Conservation (phyloP, 2,888 invertebrate species). For the Matsumyia berberina region DNA sequence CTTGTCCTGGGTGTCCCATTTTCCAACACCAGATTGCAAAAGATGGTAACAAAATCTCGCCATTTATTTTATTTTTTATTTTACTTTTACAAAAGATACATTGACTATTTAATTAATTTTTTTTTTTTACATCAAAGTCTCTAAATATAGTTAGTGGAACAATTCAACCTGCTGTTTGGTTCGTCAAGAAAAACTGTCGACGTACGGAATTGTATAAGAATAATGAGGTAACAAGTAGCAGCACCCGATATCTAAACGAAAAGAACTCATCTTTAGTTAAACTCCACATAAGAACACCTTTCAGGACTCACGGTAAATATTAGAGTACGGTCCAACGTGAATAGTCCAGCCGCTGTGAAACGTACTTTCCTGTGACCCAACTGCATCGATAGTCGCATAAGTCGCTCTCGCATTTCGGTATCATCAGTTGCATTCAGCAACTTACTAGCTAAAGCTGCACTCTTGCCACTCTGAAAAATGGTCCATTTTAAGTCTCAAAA, state of each 20-base stretch:
- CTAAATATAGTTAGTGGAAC: conserved; percentile 48
- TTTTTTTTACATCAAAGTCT: background rate
- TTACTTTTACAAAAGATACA: too few species aligned
- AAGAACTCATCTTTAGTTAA: conserved; percentile 4
- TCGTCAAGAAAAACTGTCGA: conserved; percentile 71
- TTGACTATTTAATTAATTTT: background rate
- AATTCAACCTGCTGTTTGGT: conserved; percentile 11
- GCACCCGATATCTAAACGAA: conserved; percentile 82
- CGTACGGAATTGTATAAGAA: conserved; percentile 83
- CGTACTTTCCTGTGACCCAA: conserved; percentile 81
- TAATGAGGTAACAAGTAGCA: conserved; percentile 84
- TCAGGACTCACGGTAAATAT: conserved; percentile 82
- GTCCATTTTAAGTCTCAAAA: background rate
- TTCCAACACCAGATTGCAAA: too few species aligned
- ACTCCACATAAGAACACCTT: background rate
- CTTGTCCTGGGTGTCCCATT: too few species aligned
- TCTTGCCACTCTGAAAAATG: conserved; percentile 78
- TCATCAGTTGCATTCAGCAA: conserved; percentile 82
- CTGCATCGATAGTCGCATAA: conserved; percentile 82
- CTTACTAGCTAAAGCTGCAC: conserved; percentile 81
- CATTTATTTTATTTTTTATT: too few species aligned
- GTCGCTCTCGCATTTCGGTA: conserved; percentile 80
- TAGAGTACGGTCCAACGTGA: conserved; percentile 83
- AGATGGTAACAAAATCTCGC: too few species aligned
- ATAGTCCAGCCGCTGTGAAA: conserved; percentile 84